Evolutionary conservation across 2,113 vertebrate species (phyloP).

Genomic region (Gila orcuttii): DNA sequence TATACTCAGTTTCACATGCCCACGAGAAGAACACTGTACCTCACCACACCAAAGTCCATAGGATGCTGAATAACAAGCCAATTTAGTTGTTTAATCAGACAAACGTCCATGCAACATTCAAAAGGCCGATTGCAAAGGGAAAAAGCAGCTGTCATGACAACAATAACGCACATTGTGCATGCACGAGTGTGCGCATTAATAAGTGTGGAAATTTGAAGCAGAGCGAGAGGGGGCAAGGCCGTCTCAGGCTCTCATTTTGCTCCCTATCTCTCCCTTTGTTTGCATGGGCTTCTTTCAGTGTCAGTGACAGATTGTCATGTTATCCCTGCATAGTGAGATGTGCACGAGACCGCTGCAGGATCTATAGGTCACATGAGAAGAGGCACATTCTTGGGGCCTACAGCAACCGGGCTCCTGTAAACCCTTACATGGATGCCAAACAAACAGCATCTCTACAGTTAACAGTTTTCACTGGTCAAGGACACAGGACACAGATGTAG

Average conservation of each 20-base stretch:
- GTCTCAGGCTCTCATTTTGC: slow-evolving; percentile 57
- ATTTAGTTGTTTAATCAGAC: slow-evolving; percentile 64
- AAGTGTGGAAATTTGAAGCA: slow-evolving; percentile 39
- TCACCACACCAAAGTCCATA: slow-evolving; percentile 32
- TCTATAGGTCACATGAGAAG: slow-evolving; percentile 55
- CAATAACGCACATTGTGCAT: slow-evolving; percentile 62
- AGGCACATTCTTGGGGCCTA: slow-evolving; percentile 46
- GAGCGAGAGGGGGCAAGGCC: slow-evolving; percentile 50
- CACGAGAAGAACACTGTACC: slow-evolving; percentile 45
- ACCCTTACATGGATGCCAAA: slow-evolving; percentile 11
- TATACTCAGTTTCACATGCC: slow-evolving; percentile 44
- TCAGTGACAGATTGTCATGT: slow-evolving; percentile 74
- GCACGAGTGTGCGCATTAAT: slow-evolving; percentile 51
- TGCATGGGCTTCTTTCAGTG: slow-evolving; percentile 64
- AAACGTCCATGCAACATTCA: slow-evolving; percentile 62
- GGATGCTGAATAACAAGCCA: slow-evolving; percentile 20
- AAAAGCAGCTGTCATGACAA: slow-evolving; percentile 72
- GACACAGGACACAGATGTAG: not conserved
- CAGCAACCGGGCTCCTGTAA: slow-evolving; percentile 24
- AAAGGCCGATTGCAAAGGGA: slow-evolving; percentile 55
- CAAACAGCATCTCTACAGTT: slow-evolving; percentile 1
- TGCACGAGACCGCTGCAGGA: slow-evolving; percentile 48
- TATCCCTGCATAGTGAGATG: slow-evolving; percentile 61
- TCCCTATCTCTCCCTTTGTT: slow-evolving; percentile 68
- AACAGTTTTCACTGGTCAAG: not conserved